Conservation (phyloP, 2,888 invertebrate species). For the Sepioteuthis lessoniana region DNA sequence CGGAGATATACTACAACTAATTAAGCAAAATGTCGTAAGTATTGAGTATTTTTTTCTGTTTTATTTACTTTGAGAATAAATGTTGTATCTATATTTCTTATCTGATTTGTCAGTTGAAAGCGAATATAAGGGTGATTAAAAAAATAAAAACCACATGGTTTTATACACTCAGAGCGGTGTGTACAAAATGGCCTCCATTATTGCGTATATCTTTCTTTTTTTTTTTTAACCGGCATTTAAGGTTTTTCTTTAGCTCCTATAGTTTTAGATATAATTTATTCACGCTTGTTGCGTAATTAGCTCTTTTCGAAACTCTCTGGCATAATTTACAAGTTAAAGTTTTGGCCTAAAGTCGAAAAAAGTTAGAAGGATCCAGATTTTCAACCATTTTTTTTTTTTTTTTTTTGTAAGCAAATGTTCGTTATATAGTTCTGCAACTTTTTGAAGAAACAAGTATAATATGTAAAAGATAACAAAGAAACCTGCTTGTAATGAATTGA, state of each 20-base stretch:
- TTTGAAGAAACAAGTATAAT: too few relatives aligned
- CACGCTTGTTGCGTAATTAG: not conserved
- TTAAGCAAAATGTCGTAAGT: slow-evolving; percentile 11
- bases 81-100: not conserved
- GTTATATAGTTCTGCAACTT: too few relatives aligned
- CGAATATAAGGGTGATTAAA: not conserved
- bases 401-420: too few relatives aligned
- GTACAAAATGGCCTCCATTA: slow-evolving; percentile 6
- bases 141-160: not conserved
- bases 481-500: too few relatives aligned
- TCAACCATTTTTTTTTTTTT: too few relatives aligned
- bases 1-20: not conserved
- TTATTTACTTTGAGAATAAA: not conserved
- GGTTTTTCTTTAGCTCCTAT: not conserved
- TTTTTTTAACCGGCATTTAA: not conserved
- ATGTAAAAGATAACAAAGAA: too few relatives aligned
- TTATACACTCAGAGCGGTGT: not conserved
- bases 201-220: not conserved
- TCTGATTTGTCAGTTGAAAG: not conserved
- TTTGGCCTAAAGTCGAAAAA: too few relatives aligned
- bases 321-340: not conserved
- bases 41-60: not conserved
- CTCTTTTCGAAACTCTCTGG: not conserved
- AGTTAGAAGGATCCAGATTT: too few relatives aligned
- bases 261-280: not conserved